phyloP scores from a whole-genome alignment of 2,888 invertebrate genomes.

The Vannuccia rotundouncinata region DNA sequence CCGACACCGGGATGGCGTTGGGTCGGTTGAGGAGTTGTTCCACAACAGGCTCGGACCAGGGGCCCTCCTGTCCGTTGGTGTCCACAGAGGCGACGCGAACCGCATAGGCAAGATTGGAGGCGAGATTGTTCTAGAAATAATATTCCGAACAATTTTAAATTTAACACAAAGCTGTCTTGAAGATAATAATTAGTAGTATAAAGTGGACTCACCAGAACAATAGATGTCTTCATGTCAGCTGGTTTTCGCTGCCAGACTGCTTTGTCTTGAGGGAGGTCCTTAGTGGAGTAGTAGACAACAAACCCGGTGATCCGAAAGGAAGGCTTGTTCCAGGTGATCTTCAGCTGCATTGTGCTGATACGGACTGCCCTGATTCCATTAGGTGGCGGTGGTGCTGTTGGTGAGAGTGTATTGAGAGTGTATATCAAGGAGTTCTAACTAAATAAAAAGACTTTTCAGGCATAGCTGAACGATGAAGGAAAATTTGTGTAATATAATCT shows the following conservation, averaged over 20 bases:
- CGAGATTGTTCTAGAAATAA: background rate
- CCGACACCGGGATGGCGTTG: background rate
- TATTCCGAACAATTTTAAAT: too few species aligned
- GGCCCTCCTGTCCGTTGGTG: background rate
- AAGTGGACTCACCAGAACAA: too few species aligned
- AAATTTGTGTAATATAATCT: too few species aligned
- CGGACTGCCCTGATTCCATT: background rate
- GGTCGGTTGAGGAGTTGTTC: background rate
- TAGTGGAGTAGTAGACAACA: conserved; percentile 49
- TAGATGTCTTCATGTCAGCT: too few species aligned
- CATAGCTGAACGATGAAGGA: too few species aligned
- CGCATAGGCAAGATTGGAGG: background rate
- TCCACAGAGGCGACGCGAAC: background rate
- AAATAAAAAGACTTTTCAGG: too few species aligned
- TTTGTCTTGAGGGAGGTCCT: conserved; percentile 29
- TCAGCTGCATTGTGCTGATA: background rate
- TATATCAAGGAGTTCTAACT: too few species aligned
- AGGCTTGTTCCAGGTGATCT: background rate
- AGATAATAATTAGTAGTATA: too few species aligned
- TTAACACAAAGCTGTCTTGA: too few species aligned
- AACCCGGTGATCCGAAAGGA: conserved; percentile 48
- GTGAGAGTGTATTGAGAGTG: too few species aligned
- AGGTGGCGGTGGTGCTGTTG: background rate
- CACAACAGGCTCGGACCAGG: background rate
- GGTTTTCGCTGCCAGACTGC: background rate